Evolutionary conservation across 2,113 vertebrate species (phyloP).

Genomic region (Steatornis caripensis): DNA sequence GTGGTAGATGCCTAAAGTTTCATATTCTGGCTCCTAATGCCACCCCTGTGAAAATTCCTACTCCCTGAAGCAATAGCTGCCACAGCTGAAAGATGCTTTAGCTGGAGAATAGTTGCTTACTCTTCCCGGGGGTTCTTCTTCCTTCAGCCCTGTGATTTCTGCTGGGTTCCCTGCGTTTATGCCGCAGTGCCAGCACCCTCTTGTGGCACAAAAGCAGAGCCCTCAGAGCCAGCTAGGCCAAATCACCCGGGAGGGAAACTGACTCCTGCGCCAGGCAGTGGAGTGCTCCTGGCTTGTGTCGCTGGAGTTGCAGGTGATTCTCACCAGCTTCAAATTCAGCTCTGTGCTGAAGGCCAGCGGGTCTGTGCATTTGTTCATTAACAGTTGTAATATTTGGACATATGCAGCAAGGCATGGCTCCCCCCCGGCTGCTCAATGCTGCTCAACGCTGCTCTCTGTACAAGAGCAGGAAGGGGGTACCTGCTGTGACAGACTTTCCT

Average conservation of each 20-base stretch:
- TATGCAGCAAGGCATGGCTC: neutral
- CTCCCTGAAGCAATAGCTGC: neutral
- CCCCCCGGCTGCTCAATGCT: neutral
- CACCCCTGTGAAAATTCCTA: neutral
- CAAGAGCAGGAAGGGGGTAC: neutral
- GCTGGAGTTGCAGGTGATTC: neutral
- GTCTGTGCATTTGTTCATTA: neutral
- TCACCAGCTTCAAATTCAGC: neutral
- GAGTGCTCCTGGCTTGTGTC: neutral
- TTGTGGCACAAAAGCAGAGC: neutral
- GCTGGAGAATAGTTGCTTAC: neutral
- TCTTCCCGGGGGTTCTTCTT: neutral
- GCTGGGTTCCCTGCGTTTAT: rapidly evolving
- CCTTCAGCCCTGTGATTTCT: neutral
- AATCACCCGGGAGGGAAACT: neutral
- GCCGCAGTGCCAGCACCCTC: neutral
- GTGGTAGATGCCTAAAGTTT: neutral
- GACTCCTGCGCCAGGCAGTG: neutral
- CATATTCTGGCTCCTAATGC: neutral
- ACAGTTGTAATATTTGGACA: neutral
- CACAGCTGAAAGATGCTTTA: neutral
- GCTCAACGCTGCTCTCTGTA: neutral
- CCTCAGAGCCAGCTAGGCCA: neutral
- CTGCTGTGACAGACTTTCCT: neutral
- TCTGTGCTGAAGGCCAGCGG: neutral